Evolutionary conservation across 1,140 invertebrate species (phyloP).

Genomic region (Scylla paramamosain): DNA sequence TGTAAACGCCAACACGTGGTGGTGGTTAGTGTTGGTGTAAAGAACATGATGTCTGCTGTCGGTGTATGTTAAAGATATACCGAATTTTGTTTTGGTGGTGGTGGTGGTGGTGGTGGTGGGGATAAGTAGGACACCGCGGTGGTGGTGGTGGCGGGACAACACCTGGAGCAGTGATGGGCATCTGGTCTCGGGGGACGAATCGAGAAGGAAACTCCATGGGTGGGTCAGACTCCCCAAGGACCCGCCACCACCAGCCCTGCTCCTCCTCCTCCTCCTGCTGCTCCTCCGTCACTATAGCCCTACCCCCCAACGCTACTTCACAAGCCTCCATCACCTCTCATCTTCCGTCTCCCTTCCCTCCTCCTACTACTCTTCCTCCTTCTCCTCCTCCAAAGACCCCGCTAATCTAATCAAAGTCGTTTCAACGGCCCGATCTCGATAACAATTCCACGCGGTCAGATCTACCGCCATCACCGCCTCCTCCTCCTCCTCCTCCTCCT

Average conservation of each 20-base stretch:
- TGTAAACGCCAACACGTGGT: too few species aligned
- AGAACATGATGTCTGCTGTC: neutral
- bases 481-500: neutral
- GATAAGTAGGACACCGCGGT: too few species aligned
- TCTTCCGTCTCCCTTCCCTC: neutral
- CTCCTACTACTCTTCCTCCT: neutral
- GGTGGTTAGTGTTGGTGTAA: neutral
- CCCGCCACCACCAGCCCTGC: neutral
- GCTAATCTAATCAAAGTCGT: slow-evolving; percentile 44
- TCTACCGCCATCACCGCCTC: neutral
- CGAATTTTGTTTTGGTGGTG: too few species aligned
- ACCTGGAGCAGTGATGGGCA: slow-evolving; percentile 34
- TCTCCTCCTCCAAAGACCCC: neutral
- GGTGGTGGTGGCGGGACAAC: neutral
- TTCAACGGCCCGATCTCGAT: slow-evolving; percentile 38
- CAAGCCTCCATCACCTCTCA: neutral
- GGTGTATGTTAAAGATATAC: neutral
- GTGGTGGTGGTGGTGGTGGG: neutral
- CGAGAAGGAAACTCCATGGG: slow-evolving; percentile 23
- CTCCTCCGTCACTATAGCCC: neutral
- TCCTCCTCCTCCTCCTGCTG: neutral
- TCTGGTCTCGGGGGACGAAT: slow-evolving; percentile 48
- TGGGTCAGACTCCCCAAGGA: neutral
- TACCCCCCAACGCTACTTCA: neutral
- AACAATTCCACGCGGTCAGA: slow-evolving; percentile 14